A percentile compares a stretch with the other conserved stretches of the same genome.
These are phyloP conservation scores for Bombylius major DNA, from an alignment of 2,888 invertebrate species.

Conservation along the genomic window DNA sequence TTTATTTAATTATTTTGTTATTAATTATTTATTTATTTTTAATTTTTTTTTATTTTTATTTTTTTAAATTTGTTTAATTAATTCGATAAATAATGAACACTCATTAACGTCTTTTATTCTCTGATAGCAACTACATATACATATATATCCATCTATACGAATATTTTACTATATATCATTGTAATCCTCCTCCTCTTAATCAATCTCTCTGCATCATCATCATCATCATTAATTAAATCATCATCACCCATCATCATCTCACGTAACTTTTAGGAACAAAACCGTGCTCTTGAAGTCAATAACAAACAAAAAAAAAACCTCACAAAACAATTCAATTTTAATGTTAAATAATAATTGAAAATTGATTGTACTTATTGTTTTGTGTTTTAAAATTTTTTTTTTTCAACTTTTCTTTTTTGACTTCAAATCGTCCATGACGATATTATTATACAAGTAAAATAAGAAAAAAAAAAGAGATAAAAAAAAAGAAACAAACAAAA, in stretches of 20 bases:
- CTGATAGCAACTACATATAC: neutral
- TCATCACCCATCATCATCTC: neutral
- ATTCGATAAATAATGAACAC: conserved; percentile 13
- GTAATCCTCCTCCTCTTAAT: neutral
- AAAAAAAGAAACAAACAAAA: no score
- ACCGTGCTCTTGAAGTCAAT: conserved; percentile 30
- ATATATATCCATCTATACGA: no score
- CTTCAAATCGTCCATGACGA: neutral
- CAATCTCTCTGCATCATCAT: neutral
- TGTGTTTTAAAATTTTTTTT: neutral
- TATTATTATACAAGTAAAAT: neutral
- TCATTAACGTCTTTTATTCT: neutral
- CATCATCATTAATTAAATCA: no score
- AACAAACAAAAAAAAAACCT: neutral
- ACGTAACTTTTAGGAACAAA: conserved; percentile 29
- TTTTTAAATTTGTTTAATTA: neutral
- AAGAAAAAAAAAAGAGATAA: no score
- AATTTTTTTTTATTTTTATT: no score
- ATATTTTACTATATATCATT: no score
- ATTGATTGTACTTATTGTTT: neutral
- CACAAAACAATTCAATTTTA: no score
- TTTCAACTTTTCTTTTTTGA: neutral
- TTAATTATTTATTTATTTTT: no score
- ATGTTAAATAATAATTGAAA: no score
- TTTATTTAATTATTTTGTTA: no score